A percentile compares a stretch with the other conserved stretches of the same genome.
These are phyloP conservation scores for Ariopsis seemanni DNA, from an alignment of 2,113 vertebrate genomes.

Conservation along the genomic window DNA sequence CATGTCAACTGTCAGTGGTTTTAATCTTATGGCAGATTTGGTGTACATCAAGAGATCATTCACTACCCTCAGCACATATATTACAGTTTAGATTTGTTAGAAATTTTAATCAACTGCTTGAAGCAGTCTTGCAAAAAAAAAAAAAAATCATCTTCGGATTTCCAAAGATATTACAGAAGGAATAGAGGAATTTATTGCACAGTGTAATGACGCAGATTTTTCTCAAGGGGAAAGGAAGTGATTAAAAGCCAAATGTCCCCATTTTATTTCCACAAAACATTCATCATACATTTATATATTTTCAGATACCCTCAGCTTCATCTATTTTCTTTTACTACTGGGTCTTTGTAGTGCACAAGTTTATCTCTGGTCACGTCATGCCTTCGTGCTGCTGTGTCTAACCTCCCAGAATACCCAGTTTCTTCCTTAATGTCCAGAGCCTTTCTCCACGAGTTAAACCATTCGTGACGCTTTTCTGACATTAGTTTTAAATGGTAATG, in stretches of 20 bases:
- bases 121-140: neutral
- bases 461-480: neutral
- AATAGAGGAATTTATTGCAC: neutral
- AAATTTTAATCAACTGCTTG: slow-evolving; percentile 1
- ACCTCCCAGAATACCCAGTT: neutral
- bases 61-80: neutral
- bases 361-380: neutral
- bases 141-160: neutral
- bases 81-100: neutral
- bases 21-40: too few species aligned
- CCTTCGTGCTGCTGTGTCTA: neutral
- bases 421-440: neutral
- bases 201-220: neutral
- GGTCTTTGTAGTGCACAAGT: neutral
- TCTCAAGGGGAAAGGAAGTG: neutral
- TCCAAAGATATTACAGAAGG: neutral
- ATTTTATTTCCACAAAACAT: neutral
- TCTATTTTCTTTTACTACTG: neutral
- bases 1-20: too few species aligned
- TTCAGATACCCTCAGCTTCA: neutral
- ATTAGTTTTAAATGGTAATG: neutral
- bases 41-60: neutral
- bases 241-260: neutral
- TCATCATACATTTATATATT: neutral
- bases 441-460: neutral